These are phyloP conservation scores for Barnardius zonarius DNA, from an alignment of 2,113 vertebrate genomes.

Conservation along the genomic window DNA sequence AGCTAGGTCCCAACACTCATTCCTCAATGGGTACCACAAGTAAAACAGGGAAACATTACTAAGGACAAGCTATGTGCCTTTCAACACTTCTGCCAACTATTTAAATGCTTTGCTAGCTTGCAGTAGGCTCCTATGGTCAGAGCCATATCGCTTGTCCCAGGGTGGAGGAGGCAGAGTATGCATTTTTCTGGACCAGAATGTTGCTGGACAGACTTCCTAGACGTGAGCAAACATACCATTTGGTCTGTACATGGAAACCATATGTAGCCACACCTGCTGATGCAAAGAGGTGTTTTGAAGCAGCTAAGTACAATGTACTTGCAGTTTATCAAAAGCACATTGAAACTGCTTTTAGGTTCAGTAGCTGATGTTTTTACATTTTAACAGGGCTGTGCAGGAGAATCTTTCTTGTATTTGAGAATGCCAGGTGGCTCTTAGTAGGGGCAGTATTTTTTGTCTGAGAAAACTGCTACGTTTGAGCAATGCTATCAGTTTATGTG, in stretches of 20 bases:
- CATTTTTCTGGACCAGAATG: not conserved
- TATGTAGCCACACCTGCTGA: not conserved
- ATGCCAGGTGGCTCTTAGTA: not conserved
- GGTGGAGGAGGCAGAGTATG: not conserved
- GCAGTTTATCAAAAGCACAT: slow-evolving; percentile 3
- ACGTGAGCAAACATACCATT: not conserved
- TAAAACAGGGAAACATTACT: slow-evolving; percentile 46
- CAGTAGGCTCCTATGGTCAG: not conserved
- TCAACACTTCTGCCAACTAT: slow-evolving; percentile 50
- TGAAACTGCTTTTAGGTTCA: slow-evolving; percentile 44
- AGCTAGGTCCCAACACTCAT: slow-evolving; percentile 24
- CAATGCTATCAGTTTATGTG: not conserved
- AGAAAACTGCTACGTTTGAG: slow-evolving; percentile 3
- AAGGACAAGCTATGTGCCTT: slow-evolving; percentile 75
- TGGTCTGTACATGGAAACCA: not conserved
- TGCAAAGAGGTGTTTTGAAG: slow-evolving; percentile 29
- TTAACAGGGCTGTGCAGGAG: not conserved
- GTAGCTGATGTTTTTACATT: slow-evolving; percentile 21
- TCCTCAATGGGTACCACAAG: slow-evolving; percentile 1
- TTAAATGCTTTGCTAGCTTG: slow-evolving; percentile 37
- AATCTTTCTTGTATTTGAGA: not conserved
- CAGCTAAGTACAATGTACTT: slow-evolving; percentile 48
- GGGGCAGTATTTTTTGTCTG: not conserved
- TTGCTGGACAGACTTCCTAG: not conserved
- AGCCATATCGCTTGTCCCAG: not conserved